These are phyloP conservation scores for Brachyopa scutellaris DNA, from an alignment of 2,888 invertebrate species.

Conservation along the genomic window DNA sequence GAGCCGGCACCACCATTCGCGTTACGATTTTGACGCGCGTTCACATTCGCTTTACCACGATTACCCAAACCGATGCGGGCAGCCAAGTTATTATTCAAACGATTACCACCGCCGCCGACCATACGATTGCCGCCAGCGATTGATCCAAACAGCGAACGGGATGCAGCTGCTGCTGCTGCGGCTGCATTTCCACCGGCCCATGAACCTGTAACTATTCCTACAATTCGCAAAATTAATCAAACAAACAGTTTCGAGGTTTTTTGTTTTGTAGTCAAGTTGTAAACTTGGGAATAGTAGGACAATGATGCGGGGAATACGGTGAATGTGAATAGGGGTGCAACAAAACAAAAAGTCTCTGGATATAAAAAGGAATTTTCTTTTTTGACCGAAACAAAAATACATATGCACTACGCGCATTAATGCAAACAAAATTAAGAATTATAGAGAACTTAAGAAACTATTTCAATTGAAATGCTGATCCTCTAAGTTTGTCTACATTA, in stretches of 20 bases:
- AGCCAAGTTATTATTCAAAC: conserved; percentile 64
- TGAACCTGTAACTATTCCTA: conserved; percentile 77
- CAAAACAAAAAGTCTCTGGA: conserved; percentile 70
- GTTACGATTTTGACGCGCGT: conserved; percentile 71
- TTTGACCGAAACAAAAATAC: conserved; percentile 20
- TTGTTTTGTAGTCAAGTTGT: conserved; percentile 67
- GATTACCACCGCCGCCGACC: conserved; percentile 68
- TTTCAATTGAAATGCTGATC: conserved; percentile 23
- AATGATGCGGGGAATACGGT: conserved; percentile 48
- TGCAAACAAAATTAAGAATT: conserved; percentile 57
- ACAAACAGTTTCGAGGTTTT: conserved; percentile 72
- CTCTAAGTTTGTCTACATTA: conserved; percentile 32
- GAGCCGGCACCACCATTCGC: conserved; percentile 55
- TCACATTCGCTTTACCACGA: conserved; percentile 64
- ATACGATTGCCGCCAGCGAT: conserved; percentile 72
- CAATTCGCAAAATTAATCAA: conserved; percentile 75
- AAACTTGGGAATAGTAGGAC: conserved; percentile 45
- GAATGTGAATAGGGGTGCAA: conserved; percentile 52
- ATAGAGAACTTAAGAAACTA: conserved; percentile 32
- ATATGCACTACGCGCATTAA: conserved; percentile 41
- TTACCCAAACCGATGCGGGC: conserved; percentile 54
- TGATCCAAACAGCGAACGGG: conserved; percentile 73
- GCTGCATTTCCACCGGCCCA: conserved; percentile 75
- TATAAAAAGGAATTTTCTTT: conserved; percentile 16
- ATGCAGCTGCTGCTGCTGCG: conserved; percentile 64